phyloP scores from a whole-genome alignment of 92 coral and sea anemone genomes.

The Siderastrea siderea region DNA sequence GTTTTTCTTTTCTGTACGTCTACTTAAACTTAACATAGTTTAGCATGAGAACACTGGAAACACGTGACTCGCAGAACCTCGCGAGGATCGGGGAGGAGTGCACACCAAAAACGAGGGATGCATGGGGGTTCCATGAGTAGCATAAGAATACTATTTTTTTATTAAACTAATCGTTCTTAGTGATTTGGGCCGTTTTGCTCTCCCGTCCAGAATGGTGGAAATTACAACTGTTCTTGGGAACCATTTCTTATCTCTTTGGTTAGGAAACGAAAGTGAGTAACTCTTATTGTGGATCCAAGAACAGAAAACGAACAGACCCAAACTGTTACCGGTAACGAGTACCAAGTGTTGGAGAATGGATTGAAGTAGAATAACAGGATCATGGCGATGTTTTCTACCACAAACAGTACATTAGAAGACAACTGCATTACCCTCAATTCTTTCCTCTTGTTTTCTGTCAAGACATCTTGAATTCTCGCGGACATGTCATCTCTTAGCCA shows the following conservation, averaged over 20 bases:
- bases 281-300: background rate
- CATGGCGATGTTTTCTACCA: slow-evolving; percentile 31
- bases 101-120: too few species aligned
- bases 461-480: too few species aligned
- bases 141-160: too few species aligned
- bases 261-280: background rate
- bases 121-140: too few species aligned
- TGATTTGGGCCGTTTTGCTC: too few species aligned
- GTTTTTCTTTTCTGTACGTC: too few species aligned
- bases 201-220: too few species aligned
- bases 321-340: slow-evolving; percentile 34
- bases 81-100: too few species aligned
- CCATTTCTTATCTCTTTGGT: background rate
- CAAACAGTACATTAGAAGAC: background rate
- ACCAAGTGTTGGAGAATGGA: slow-evolving; percentile 14
- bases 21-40: too few species aligned
- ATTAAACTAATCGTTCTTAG: too few species aligned
- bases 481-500: slow-evolving; percentile 10
- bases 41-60: too few species aligned
- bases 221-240: background rate
- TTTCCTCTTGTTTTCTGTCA: background rate
- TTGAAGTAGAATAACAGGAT: slow-evolving; percentile 22
- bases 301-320: background rate
- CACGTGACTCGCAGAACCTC: too few species aligned
- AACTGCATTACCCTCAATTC: background rate